Conservation (phyloP, 1,140 invertebrate genomes). For the Berghia stephanieae region DNA sequence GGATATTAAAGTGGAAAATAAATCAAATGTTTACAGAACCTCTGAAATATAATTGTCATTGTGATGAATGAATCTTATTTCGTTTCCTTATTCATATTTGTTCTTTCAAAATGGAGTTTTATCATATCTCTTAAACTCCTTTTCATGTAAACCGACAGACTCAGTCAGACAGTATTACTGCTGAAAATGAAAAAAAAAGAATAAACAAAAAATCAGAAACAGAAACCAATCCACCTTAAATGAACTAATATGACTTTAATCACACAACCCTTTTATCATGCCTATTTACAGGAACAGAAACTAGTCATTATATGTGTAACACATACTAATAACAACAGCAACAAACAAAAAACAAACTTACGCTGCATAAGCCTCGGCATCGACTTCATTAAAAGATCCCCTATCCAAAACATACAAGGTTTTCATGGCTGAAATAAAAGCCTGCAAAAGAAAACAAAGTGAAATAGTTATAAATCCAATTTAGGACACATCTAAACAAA, state of each 20-base stretch:
- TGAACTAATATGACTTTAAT: too few relatives aligned
- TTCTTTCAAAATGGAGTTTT: neutral
- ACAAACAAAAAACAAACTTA: conserved; percentile 21
- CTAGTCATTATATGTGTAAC: too few relatives aligned
- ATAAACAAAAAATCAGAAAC: too few relatives aligned
- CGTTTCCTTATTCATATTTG: neutral
- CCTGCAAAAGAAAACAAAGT: neutral
- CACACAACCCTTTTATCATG: too few relatives aligned
- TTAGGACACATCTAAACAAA: too few relatives aligned
- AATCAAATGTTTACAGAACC: neutral
- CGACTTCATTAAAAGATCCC: neutral
- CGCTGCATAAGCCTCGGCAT: conserved; percentile 25
- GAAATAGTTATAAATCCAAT: too few relatives aligned
- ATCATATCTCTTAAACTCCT: conserved; percentile 18
- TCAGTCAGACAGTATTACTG: too few relatives aligned
- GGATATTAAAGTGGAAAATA: neutral
- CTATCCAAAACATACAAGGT: conserved; percentile 23
- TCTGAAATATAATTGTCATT: neutral
- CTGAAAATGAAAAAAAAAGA: too few relatives aligned
- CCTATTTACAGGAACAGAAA: too few relatives aligned
- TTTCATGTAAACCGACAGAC: neutral
- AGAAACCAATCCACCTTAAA: too few relatives aligned
- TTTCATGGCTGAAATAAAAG: conserved; percentile 29
- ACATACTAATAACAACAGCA: too few relatives aligned
- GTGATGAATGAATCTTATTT: neutral